phyloP scores from a whole-genome alignment of 2,888 invertebrate species.

The Caenorhabditis plicata region DNA sequence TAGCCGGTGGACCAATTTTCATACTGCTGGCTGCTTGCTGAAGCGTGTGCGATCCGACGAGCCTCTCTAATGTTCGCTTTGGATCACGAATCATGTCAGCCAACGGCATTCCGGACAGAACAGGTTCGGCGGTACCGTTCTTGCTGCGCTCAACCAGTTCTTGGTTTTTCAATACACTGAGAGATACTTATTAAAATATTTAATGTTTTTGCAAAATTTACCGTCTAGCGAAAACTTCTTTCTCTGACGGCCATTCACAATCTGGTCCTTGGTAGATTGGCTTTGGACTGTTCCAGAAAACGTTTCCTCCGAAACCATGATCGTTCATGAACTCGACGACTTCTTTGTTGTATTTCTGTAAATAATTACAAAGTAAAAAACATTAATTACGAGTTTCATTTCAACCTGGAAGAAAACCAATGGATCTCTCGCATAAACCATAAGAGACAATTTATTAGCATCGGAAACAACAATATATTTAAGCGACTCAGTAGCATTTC shows the following conservation, averaged over 20 bases:
- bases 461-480: conserved; percentile 65
- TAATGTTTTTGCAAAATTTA: neutral
- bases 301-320: conserved; percentile 65
- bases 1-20: conserved; percentile 34
- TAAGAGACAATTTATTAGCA: conserved; percentile 62
- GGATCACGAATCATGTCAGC: conserved; percentile 63
- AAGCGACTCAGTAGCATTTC: conserved; percentile 52
- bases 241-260: conserved; percentile 66
- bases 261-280: conserved; percentile 66
- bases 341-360: conserved; percentile 64
- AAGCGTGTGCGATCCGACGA: conserved; percentile 45
- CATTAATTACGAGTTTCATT: neutral
- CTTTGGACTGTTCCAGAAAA: conserved; percentile 66
- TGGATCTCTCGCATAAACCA: conserved; percentile 65
- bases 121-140: conserved; percentile 46
- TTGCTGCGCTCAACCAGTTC: conserved; percentile 51
- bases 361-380: conserved; percentile 4
- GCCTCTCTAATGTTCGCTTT: conserved; percentile 58
- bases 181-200: conserved; percentile 2
- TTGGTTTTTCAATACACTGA: conserved; percentile 62
- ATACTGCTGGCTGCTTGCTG: conserved; percentile 30
- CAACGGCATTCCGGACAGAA: conserved; percentile 48
- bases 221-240: conserved; percentile 65
- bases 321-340: conserved; percentile 61
- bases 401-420: conserved; percentile 59